These are phyloP conservation scores for Pammene aurita DNA, from an alignment of 2,888 invertebrate species.

Conservation along the genomic window DNA sequence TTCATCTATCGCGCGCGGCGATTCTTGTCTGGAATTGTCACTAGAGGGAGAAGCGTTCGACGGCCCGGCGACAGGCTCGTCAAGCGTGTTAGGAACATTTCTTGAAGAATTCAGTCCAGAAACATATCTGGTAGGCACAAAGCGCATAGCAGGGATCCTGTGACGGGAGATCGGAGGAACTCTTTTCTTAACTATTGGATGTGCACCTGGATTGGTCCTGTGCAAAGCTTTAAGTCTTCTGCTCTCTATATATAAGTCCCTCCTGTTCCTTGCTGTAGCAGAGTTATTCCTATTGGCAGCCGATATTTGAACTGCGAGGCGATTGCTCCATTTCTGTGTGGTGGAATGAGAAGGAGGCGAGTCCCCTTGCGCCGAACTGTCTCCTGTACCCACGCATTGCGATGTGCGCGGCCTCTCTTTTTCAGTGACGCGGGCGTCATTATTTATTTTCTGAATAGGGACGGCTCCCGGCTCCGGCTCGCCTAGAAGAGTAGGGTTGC, in stretches of 20 bases:
- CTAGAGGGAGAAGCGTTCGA: conserved; percentile 53
- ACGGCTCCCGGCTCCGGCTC: conserved; percentile 49
- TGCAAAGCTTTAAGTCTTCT: conserved; percentile 73
- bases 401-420: conserved; percentile 49
- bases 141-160: conserved; percentile 69
- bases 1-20: conserved; percentile 57
- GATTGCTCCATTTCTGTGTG: conserved; percentile 69
- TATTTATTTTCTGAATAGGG: conserved; percentile 45
- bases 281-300: conserved; percentile 77
- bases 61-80: conserved; percentile 68
- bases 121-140: conserved; percentile 55
- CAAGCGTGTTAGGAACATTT: conserved; percentile 48
- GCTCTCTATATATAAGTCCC: conserved; percentile 70
- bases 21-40: conserved; percentile 50
- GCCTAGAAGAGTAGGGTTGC: conserved; percentile 40
- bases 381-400: conserved; percentile 44
- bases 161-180: conserved; percentile 67
- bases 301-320: conserved; percentile 76
- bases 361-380: conserved; percentile 47
- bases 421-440: conserved; percentile 44
- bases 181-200: conserved; percentile 68
- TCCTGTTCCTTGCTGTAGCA: conserved; percentile 67
- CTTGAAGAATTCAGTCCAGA: conserved; percentile 49
- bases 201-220: conserved; percentile 69
- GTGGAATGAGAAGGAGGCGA: conserved; percentile 47